Conservation (phyloP, 2,113 vertebrate genomes). For the Galemys pyrenaicus region DNA sequence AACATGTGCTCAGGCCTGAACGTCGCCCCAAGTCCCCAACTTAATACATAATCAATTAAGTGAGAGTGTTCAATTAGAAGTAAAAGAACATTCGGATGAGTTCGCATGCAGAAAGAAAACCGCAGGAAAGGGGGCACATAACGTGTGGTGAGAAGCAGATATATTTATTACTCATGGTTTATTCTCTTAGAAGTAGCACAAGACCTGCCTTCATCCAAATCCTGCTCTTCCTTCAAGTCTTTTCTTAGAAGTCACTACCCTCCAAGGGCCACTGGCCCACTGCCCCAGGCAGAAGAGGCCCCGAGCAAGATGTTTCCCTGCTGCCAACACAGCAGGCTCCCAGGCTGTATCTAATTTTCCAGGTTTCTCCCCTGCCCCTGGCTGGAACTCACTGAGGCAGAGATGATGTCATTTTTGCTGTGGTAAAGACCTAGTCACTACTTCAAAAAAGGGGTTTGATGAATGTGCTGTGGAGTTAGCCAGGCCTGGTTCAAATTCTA, state of each 20-base stretch:
- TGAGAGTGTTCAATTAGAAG: constrained; percentile 35
- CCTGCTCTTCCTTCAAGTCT: neutral
- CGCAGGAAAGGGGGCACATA: neutral
- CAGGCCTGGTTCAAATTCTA: neutral
- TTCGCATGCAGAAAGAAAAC: neutral
- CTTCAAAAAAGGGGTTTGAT: neutral
- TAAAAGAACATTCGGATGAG: constrained; percentile 3
- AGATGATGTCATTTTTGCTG: neutral
- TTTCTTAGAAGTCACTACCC: neutral
- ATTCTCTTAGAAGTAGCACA: neutral
- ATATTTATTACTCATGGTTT: neutral
- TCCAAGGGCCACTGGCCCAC: rapidly evolving
- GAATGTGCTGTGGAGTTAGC: neutral
- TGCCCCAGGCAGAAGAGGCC: neutral
- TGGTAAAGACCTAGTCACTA: neutral
- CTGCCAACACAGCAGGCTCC: rapidly evolving
- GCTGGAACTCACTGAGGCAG: neutral
- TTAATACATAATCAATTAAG: constrained; percentile 70
- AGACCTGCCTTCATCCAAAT: too few species aligned
- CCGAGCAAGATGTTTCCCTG: neutral
- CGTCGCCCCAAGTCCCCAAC: neutral
- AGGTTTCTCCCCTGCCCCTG: neutral
- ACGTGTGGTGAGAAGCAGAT: neutral
- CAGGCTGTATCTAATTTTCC: neutral
- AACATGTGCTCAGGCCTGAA: constrained; percentile 29